Evolutionary conservation across 1,140 invertebrate genomes (phyloP).

Genomic region (Drosophila carrolli): DNA sequence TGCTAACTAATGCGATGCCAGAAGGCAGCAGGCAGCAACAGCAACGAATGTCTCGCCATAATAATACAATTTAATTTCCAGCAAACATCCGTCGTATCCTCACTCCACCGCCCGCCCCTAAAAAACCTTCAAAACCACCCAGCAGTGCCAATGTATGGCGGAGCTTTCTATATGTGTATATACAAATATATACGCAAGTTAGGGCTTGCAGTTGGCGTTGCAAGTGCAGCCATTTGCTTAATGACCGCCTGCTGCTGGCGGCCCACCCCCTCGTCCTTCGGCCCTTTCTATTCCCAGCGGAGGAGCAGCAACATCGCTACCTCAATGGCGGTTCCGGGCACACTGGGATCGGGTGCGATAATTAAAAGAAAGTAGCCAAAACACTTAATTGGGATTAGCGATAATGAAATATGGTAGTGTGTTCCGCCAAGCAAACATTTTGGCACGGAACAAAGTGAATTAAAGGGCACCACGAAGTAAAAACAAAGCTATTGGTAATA

Average conservation of each 20-base stretch:
- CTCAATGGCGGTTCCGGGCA: slow-evolving; percentile 48
- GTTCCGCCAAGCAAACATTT: slow-evolving; percentile 22
- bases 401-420: slow-evolving; percentile 26
- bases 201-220: slow-evolving; percentile 54
- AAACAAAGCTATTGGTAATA: neutral
- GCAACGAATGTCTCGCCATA: slow-evolving; percentile 80
- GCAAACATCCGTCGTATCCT: slow-evolving; percentile 69
- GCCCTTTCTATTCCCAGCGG: slow-evolving; percentile 11
- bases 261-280: slow-evolving; percentile 31
- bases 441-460: slow-evolving; percentile 5
- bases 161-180: slow-evolving; percentile 24
- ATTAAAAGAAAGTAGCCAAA: slow-evolving; percentile 63
- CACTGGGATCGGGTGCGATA: slow-evolving; percentile 54
- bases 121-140: slow-evolving; percentile 2
- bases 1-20: slow-evolving; percentile 76
- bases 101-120: neutral
- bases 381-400: slow-evolving; percentile 47
- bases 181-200: slow-evolving; percentile 15
- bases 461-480: neutral
- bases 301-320: slow-evolving; percentile 54
- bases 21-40: slow-evolving; percentile 50
- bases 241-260: slow-evolving; percentile 73
- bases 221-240: slow-evolving; percentile 82
- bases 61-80: slow-evolving; percentile 84
- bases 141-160: slow-evolving; percentile 65